Evolutionary conservation across 1,140 invertebrate species (phyloP).

Genomic region (Drosophila sproati): DNA sequence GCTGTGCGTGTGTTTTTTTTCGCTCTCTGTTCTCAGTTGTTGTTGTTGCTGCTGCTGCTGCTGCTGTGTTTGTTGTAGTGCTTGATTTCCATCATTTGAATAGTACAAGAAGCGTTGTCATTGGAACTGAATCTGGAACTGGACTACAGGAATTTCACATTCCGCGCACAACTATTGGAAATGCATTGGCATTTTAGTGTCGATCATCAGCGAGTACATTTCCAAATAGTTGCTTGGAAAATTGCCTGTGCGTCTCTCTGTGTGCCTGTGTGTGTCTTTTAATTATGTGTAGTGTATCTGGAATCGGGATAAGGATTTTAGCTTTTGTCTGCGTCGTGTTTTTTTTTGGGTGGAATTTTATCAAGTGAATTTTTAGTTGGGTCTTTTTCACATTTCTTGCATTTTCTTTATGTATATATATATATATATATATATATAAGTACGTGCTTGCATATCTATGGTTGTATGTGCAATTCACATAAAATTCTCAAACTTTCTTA

Average conservation of each 20-base stretch:
- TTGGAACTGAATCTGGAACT: constrained; percentile 42
- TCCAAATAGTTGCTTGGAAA: neutral
- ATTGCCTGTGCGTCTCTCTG: neutral
- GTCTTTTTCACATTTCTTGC: neutral
- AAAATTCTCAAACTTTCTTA: neutral
- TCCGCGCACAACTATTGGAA: constrained; percentile 20
- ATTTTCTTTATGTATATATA: neutral
- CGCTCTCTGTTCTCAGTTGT: neutral
- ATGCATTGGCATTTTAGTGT: constrained; percentile 21
- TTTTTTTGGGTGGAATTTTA: neutral
- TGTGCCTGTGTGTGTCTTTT: constrained; percentile 4
- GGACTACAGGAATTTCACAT: constrained; percentile 42
- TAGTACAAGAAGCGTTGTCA: constrained; percentile 51
- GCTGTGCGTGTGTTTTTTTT: constrained; percentile 6
- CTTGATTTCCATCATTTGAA: constrained; percentile 56
- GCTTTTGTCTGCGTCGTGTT: too few relatives aligned
- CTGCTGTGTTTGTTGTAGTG: constrained; percentile 4
- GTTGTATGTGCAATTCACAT: neutral
- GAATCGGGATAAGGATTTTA: neutral
- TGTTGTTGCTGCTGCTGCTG: constrained; percentile 1
- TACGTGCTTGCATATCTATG: neutral
- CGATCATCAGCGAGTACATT: constrained; percentile 1
- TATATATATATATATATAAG: neutral
- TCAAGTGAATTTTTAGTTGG: too few relatives aligned
- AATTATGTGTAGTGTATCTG: neutral